phyloP scores from a whole-genome alignment of 2,113 vertebrate genomes.

The Neolamprologus toae region DNA sequence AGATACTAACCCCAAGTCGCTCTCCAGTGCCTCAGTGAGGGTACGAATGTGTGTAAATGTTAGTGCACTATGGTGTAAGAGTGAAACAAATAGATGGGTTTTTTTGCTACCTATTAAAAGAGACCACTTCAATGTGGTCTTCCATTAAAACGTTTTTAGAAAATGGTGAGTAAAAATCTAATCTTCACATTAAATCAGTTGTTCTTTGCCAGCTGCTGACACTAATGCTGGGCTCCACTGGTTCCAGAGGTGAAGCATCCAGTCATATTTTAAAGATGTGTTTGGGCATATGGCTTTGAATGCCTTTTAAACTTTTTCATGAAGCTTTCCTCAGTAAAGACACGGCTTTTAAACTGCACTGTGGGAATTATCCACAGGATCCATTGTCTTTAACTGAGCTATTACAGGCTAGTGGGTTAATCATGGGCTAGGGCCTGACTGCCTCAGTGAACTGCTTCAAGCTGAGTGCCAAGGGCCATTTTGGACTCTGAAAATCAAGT shows the following conservation, averaged over 20 bases:
- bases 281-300: neutral
- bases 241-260: neutral
- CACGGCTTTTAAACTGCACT: neutral
- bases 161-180: neutral
- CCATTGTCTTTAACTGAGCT: neutral
- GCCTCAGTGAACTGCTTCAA: neutral
- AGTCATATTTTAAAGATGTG: neutral
- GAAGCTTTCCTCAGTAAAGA: conserved; percentile 2
- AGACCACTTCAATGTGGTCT: neutral
- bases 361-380: conserved; percentile 18
- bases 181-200: too few relatives aligned
- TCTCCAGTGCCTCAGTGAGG: neutral
- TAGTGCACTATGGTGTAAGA: neutral
- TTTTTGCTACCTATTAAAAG: neutral
- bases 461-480: neutral
- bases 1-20: neutral
- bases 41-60: neutral
- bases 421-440: neutral
- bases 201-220: neutral
- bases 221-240: neutral
- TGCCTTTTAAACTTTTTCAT: conserved; percentile 5
- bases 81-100: neutral
- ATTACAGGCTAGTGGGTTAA: conserved; percentile 19
- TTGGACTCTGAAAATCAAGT: neutral
- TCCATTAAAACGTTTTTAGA: neutral